Evolutionary conservation across 2,797 vertebrate species (phyloP).

Genomic region (Sebastes cheni): DNA sequence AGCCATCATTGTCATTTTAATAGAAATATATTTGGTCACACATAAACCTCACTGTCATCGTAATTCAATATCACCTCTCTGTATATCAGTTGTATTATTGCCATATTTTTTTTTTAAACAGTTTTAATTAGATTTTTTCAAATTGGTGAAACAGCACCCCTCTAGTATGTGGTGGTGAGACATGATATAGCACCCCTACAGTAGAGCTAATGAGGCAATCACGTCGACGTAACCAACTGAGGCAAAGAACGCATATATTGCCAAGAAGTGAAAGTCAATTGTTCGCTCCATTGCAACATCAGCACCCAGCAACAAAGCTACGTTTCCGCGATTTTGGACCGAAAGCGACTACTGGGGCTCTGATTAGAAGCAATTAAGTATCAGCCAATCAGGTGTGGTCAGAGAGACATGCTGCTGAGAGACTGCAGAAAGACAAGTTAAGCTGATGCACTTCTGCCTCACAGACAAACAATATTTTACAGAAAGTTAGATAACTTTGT

Average conservation of each 20-base stretch:
- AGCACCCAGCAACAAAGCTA: too few species aligned
- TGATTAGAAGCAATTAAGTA: too few species aligned
- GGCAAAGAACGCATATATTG: too few species aligned
- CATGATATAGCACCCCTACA: too few species aligned
- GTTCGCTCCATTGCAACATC: too few species aligned
- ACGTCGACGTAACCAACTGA: not conserved
- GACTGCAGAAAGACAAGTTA: not conserved
- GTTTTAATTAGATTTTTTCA: not conserved
- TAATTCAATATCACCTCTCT: not conserved
- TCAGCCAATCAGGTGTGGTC: not conserved
- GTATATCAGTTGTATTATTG: not conserved
- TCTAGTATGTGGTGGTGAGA: not conserved
- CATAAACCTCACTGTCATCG: not conserved
- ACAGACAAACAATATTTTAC: not conserved
- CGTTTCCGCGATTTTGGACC: too few species aligned
- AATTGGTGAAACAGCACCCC: not conserved
- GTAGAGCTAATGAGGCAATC: not conserved
- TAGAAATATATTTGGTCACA: not conserved
- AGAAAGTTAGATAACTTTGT: not conserved
- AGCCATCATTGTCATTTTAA: not conserved
- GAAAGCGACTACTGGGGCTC: too few species aligned
- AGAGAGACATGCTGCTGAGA: not conserved
- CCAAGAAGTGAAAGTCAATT: too few species aligned
- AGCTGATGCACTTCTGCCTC: not conserved
- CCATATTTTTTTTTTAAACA: not conserved